phyloP scores from a whole-genome alignment of 2,113 vertebrate genomes.

The Acanthisitta chloris region DNA sequence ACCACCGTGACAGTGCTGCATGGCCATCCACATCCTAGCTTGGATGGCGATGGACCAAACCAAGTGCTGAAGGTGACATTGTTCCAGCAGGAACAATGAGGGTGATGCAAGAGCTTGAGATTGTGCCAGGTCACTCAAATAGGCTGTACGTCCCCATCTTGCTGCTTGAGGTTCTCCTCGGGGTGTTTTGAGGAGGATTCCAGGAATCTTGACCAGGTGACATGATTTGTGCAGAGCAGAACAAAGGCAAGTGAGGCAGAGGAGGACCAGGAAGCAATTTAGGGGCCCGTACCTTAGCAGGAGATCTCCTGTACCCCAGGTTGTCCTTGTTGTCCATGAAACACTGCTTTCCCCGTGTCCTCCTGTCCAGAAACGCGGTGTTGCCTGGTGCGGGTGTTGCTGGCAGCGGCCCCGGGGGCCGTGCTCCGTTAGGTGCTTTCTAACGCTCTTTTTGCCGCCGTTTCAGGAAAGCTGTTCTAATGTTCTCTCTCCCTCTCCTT shows the following conservation, averaged over 20 bases:
- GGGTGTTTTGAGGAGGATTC: neutral
- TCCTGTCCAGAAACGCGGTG: constrained; percentile 17
- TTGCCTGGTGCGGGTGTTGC: neutral
- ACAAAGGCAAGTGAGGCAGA: neutral
- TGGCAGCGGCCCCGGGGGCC: constrained; percentile 19
- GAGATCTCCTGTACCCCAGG: neutral
- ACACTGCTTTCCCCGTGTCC: neutral
- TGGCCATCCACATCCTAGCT: rapidly evolving
- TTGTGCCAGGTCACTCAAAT: rapidly evolving
- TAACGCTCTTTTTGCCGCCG: constrained; percentile 53
- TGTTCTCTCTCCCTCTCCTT: constrained; percentile 83
- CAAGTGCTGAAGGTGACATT: neutral
- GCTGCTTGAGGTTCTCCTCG: neutral
- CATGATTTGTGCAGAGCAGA: rapidly evolving
- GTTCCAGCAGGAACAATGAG: neutral
- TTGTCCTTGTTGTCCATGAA: neutral
- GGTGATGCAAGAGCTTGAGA: neutral
- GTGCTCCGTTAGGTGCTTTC: constrained; percentile 22
- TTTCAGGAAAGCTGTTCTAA: constrained; percentile 79
- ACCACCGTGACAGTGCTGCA: rapidly evolving
- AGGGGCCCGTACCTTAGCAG: neutral
- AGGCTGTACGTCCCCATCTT: neutral
- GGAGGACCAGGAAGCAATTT: rapidly evolving
- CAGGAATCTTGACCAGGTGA: rapidly evolving
- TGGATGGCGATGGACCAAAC: rapidly evolving